Percentiles rank a stretch among this genome's conserved stretches.
Conservation (phyloP, 35 echinoderm and acorn worm genomes). For the Hemicentrotus pulcherrimus region DNA sequence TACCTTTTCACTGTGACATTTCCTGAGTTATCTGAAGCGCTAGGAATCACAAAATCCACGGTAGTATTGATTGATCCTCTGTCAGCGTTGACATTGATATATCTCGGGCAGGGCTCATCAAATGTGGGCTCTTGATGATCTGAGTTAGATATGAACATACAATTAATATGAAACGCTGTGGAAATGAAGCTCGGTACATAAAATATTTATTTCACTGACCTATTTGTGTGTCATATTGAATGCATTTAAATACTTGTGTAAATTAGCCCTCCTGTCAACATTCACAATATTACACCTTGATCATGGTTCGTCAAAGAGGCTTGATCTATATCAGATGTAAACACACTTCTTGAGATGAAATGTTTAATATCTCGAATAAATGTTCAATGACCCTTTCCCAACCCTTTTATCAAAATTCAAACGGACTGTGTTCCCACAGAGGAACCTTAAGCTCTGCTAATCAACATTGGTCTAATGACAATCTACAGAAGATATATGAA, state of each 20-base stretch:
- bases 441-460: background rate
- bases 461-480: background rate
- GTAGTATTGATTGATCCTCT: background rate
- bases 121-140: conserved; percentile 40
- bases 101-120: conserved; percentile 40
- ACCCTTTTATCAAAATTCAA: too few relatives aligned
- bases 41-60: conserved; percentile 36
- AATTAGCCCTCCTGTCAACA: too few relatives aligned
- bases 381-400: too few relatives aligned
- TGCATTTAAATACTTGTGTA: too few relatives aligned
- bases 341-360: background rate
- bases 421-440: background rate
- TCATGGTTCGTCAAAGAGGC: too few relatives aligned
- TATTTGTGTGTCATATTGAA: background rate
- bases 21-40: conserved; percentile 50
- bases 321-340: background rate
- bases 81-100: conserved; percentile 34
- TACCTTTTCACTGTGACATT: conserved; percentile 48
- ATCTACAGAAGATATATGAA: background rate
- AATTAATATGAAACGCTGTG: background rate
- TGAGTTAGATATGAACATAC: conserved; percentile 4
- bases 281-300: too few relatives aligned
- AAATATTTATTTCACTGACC: background rate
- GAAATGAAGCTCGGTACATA: background rate
- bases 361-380: too few relatives aligned